Evolutionary conservation across 2,797 vertebrate species (phyloP), one percentile per base, ranked within the genome.

Genomic region (Malurus splendens): DNA sequence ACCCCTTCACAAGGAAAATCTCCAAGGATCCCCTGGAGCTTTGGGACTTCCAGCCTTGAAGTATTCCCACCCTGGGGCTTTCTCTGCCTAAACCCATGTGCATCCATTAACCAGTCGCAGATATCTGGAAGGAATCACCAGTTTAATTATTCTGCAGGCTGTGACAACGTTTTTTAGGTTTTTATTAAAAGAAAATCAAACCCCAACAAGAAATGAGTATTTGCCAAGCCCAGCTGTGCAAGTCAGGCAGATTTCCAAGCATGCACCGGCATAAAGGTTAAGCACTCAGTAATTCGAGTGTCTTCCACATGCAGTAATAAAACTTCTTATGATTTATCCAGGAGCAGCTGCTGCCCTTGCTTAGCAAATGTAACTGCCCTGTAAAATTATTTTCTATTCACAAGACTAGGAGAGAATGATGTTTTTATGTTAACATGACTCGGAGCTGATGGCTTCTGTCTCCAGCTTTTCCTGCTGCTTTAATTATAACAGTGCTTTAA

Each of bases 351-450:
- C 75, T 87, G 85, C 60, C 71, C 64, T 62, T 64, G 60, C 82
- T 83, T 67, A 64, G 48, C 39, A 71, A 86, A 86, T 4, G 2
- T 51, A 84, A 59, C 68, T 36, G 27, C 66, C 77, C 87, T 83
- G 76, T 90, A 73, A 83, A 82, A 92, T 87, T 73, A 90, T 86
- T 93, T 92, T 76, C 87, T 89, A 81, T 80, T 71, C 74, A 80
- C 18, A 25, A 90, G 72, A 86, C 82, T 38, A 54, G 61, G 39
- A 74, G 68, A 72, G 38, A 85, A 84, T 24, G 7, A 72, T 94
- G 82, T 61, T 94, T 88, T 83, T 59, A 86, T 79, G 75, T 45
- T 87, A 87, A 74, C 27, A 19, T 88, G 77, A 62, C 65, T 79
- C 0, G 0, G 60, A 73, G 39, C 65, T 67, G 83, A 86, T 2